Evolutionary conservation across 2,797 vertebrate species (phyloP).

Genomic region (Trichosurus vulpecula): DNA sequence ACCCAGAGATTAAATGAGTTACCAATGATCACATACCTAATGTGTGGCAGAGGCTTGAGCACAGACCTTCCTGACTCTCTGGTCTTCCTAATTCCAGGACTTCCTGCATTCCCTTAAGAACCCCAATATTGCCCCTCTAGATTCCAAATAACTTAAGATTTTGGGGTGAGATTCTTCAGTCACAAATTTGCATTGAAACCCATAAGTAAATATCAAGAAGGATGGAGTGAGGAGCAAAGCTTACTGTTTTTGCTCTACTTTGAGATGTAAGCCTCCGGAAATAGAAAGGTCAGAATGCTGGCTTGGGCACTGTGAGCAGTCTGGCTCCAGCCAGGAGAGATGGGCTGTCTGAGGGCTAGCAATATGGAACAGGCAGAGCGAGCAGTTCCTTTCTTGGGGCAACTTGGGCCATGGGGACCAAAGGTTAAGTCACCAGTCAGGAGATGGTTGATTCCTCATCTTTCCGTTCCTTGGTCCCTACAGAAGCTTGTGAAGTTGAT

Average conservation of each 20-base stretch:
- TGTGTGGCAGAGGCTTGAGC: not conserved
- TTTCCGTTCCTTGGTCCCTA: not conserved
- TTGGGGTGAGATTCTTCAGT: not conserved
- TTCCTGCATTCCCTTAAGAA: not conserved
- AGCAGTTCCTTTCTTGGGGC: not conserved
- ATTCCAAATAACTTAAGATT: not conserved
- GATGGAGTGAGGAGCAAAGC: not conserved
- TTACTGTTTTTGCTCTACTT: not conserved
- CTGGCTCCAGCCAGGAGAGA: not conserved
- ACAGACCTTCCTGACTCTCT: not conserved
- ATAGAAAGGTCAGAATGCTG: not conserved
- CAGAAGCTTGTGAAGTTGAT: not conserved
- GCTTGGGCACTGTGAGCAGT: not conserved
- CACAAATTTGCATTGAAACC: not conserved
- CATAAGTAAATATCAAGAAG: not conserved
- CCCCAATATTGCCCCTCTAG: not conserved
- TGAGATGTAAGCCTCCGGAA: not conserved
- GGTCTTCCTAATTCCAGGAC: not conserved
- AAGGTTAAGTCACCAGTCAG: not conserved
- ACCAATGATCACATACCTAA: not conserved
- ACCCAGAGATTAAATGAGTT: not conserved
- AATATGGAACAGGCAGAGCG: not conserved
- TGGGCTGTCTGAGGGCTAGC: not conserved
- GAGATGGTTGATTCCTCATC: not conserved
- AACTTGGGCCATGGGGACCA: not conserved